Conservation (phyloP, 2,888 invertebrate genomes). For the Morpho achilles region DNA sequence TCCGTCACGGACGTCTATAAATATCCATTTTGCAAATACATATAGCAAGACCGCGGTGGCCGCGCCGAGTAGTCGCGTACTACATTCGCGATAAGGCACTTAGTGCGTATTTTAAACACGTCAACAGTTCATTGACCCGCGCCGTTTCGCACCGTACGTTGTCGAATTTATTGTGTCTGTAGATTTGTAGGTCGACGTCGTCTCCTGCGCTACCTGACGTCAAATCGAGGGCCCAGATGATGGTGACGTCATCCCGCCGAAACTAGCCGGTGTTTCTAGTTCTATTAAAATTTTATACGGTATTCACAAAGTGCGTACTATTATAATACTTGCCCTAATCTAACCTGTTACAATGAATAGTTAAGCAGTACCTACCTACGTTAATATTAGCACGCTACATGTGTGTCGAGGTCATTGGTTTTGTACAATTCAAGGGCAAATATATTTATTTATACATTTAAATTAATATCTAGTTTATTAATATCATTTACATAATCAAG, state of each 20-base stretch:
- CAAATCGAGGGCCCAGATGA: conserved; percentile 65
- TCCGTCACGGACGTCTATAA: conserved; percentile 69
- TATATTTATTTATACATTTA: conserved; percentile 22
- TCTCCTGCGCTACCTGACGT: conserved; percentile 55
- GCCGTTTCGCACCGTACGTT: conserved; percentile 67
- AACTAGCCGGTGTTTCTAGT: conserved; percentile 69
- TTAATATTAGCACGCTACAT: conserved; percentile 42
- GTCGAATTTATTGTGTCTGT: conserved; percentile 77
- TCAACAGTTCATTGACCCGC: conserved; percentile 74
- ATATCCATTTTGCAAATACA: conserved; percentile 71
- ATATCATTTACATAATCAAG: conserved; percentile 10
- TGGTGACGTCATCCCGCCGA: conserved; percentile 66
- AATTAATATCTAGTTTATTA: neutral
- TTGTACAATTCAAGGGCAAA: conserved; percentile 70
- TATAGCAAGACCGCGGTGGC: conserved; percentile 53
- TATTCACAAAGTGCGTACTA: conserved; percentile 63
- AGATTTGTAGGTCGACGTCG: conserved; percentile 74
- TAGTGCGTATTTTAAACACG: conserved; percentile 75
- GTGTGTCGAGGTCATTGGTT: conserved; percentile 72
- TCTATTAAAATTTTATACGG: conserved; percentile 50
- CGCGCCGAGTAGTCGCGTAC: conserved; percentile 62
- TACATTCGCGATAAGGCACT: conserved; percentile 74
- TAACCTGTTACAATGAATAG: conserved; percentile 62
- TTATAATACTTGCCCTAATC: conserved; percentile 70
- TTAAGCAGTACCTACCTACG: conserved; percentile 37